phyloP scores from a whole-genome alignment of 2,113 vertebrate genomes.

The Elaphurus davidianus region DNA sequence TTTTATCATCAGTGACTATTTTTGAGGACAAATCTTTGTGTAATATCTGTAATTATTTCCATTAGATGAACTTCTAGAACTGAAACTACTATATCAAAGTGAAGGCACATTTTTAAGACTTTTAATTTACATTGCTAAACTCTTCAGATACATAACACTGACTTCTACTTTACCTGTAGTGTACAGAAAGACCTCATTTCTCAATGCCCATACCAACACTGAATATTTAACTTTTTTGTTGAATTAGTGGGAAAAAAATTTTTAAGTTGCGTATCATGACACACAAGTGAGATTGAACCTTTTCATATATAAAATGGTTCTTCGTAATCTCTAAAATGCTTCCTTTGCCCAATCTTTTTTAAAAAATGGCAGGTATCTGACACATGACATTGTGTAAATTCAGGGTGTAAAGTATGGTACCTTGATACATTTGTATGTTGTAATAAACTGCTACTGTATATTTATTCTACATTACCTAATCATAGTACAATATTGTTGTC shows the following conservation, averaged over 20 bases:
- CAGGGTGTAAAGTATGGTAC: neutral
- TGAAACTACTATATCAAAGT: neutral
- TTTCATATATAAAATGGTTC: neutral
- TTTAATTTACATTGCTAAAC: conserved; percentile 20
- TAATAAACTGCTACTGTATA: neutral
- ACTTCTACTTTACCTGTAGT: neutral
- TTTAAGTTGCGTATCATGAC: neutral
- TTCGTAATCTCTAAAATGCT: neutral
- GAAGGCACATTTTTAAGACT: conserved; percentile 7
- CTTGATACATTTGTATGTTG: neutral
- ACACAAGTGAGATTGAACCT: neutral
- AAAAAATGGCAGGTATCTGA: neutral
- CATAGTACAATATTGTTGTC: neutral
- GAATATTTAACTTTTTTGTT: neutral
- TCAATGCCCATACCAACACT: neutral
- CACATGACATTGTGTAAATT: neutral
- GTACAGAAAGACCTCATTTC: neutral
- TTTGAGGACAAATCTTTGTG: neutral
- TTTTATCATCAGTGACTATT: conserved; percentile 2
- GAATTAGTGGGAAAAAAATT: neutral
- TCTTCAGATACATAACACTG: neutral
- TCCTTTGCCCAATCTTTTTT: neutral
- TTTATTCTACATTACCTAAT: neutral
- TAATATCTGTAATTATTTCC: neutral
- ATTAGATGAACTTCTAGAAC: neutral